These are phyloP conservation scores for Sceloporus tristichus DNA, from an alignment of 2,113 vertebrate species.

Conservation along the genomic window DNA sequence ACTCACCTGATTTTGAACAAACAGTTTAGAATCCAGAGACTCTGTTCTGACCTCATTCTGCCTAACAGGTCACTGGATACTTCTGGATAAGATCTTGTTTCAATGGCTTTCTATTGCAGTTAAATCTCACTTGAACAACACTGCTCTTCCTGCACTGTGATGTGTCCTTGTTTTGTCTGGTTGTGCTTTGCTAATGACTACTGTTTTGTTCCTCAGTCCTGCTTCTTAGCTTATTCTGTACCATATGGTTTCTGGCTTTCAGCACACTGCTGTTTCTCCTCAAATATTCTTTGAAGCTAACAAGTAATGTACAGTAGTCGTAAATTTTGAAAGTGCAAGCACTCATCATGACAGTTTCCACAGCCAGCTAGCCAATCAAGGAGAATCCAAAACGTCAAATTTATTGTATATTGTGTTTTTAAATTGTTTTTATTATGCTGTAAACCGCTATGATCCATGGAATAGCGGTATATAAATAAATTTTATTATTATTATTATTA, in stretches of 20 bases:
- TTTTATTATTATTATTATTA: too few relatives aligned
- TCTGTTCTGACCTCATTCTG: background rate
- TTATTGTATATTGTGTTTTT: too few relatives aligned
- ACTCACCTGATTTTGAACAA: background rate
- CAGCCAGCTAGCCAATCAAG: background rate
- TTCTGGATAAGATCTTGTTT: background rate
- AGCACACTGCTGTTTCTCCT: background rate
- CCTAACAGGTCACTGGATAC: background rate
- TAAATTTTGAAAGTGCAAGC: background rate
- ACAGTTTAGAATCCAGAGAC: background rate
- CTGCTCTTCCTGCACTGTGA: background rate
- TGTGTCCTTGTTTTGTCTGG: background rate
- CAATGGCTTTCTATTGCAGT: background rate
- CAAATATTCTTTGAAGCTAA: background rate
- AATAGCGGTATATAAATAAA: too few relatives aligned
- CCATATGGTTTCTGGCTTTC: background rate
- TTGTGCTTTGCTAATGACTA: background rate
- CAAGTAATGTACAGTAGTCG: background rate
- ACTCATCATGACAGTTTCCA: background rate
- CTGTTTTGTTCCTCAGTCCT: background rate
- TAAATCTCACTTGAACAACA: background rate
- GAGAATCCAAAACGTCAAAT: background rate
- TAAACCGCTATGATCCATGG: too few relatives aligned
- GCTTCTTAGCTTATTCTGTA: background rate
- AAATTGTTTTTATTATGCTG: too few relatives aligned